Evolutionary conservation across 92 coral and sea anemone species (phyloP).

Genomic region (Metridium senile): DNA sequence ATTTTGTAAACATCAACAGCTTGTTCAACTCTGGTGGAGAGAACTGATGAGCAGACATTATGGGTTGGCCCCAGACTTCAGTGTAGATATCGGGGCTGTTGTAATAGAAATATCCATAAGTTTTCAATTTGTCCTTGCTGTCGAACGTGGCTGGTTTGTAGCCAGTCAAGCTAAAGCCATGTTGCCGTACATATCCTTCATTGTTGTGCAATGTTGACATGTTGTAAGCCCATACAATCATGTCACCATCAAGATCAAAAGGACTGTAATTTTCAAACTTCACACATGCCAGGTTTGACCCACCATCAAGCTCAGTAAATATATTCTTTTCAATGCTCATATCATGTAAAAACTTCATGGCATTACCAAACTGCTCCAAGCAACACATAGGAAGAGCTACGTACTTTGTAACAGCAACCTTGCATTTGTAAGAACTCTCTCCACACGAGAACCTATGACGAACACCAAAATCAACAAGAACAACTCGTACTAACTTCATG

Average conservation of each 20-base stretch:
- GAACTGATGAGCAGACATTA: slow-evolving; percentile 13
- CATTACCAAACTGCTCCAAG: slow-evolving; percentile 37
- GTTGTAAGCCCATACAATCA: slow-evolving; percentile 17
- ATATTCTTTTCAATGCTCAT: slow-evolving; percentile 29
- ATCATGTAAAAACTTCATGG: slow-evolving; percentile 34
- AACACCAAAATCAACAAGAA: slow-evolving; percentile 15
- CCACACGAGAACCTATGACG: slow-evolving; percentile 36
- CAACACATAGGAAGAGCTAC: slow-evolving; percentile 45
- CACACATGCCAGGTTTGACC: slow-evolving; percentile 27
- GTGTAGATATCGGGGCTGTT: slow-evolving; percentile 35
- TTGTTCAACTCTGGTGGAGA: slow-evolving; percentile 27
- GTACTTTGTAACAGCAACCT: slow-evolving; percentile 24
- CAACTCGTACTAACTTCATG: slow-evolving; percentile 23
- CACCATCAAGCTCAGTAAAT: slow-evolving; percentile 31
- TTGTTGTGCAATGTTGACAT: slow-evolving; percentile 3
- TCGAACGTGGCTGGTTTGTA: background rate
- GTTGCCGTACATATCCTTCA: slow-evolving; percentile 6
- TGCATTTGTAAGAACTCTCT: slow-evolving; percentile 45
- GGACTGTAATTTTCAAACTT: slow-evolving; percentile 39
- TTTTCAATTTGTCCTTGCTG: slow-evolving; percentile 8
- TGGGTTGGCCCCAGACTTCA: slow-evolving; percentile 34
- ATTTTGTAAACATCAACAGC: slow-evolving; percentile 15
- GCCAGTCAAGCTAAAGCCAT: slow-evolving; percentile 21
- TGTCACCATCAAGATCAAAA: slow-evolving; percentile 41
- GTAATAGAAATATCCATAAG: slow-evolving; percentile 14